Conservation (phyloP, 2,797 vertebrate species). For the Chlorospingus semifuscus region DNA sequence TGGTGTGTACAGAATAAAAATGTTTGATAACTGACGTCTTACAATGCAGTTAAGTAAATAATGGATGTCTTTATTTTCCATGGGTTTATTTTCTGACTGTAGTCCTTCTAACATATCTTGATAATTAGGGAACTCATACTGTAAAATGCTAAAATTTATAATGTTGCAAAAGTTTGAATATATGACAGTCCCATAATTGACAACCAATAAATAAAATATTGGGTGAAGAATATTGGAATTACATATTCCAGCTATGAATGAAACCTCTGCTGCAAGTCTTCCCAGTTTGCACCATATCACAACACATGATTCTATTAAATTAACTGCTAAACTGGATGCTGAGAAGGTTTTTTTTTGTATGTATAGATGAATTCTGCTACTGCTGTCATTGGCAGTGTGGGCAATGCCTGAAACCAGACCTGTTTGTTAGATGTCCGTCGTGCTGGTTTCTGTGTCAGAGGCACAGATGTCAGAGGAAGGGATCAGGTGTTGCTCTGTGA, state of each 20-base stretch:
- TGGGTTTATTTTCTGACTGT: not conserved
- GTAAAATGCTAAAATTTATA: not conserved
- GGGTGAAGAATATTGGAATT: not conserved
- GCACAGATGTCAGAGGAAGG: not conserved
- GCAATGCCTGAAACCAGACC: not conserved
- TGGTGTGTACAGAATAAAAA: not conserved
- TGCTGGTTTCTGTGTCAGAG: not conserved
- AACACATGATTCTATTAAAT: not conserved
- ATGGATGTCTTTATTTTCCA: not conserved
- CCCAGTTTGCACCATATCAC: not conserved
- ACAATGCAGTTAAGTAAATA: not conserved
- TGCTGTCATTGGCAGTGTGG: not conserved
- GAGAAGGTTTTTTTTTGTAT: not conserved
- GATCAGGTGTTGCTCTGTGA: not conserved
- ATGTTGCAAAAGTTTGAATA: not conserved
- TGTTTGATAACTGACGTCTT: not conserved
- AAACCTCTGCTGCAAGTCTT: not conserved
- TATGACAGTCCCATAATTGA: not conserved
- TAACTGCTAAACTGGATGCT: not conserved
- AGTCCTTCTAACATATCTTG: not conserved
- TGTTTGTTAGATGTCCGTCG: accelerated
- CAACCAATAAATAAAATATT: not conserved
- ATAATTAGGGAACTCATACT: not conserved
- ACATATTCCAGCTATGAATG: not conserved
- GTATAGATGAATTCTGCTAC: not conserved